phyloP scores from a whole-genome alignment of 2,797 vertebrate species.

The Lophura swinhoii region DNA sequence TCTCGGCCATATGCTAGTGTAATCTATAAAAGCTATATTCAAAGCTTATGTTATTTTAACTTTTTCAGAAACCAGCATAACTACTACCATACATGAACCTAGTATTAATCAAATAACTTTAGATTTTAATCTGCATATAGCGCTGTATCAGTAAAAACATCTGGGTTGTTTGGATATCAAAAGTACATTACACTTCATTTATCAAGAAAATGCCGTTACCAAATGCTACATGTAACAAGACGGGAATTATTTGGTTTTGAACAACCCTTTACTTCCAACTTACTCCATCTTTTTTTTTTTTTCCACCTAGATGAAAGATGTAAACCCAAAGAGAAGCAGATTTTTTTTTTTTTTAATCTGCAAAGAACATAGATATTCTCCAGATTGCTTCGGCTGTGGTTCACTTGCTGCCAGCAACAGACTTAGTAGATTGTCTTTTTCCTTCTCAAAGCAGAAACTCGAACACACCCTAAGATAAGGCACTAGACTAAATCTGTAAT shows the following conservation, averaged over 20 bases:
- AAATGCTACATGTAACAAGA: background rate
- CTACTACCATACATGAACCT: background rate
- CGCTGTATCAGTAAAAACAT: background rate
- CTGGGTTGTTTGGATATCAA: background rate
- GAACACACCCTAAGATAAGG: slow-evolving; percentile 44
- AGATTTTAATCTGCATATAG: background rate
- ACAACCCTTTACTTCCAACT: background rate
- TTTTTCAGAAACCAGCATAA: background rate
- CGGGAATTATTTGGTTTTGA: background rate
- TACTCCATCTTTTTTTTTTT: background rate
- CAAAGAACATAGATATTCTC: background rate
- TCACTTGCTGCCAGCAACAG: background rate
- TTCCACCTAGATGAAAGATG: background rate
- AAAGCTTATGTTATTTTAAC: background rate
- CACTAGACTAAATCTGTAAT: slow-evolving; percentile 9
- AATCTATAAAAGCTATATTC: background rate
- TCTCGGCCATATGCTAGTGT: slow-evolving; percentile 37
- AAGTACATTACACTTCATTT: background rate
- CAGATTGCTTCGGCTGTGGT: background rate
- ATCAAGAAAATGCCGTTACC: background rate
- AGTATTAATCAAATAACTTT: background rate
- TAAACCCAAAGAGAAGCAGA: background rate
- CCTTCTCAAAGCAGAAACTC: background rate
- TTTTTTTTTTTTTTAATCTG: background rate
- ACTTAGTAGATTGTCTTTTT: background rate